A percentile compares a stretch with the other conserved stretches of the same genome.
Conservation (phyloP, 2,113 vertebrate species). For the Passer domesticus region DNA sequence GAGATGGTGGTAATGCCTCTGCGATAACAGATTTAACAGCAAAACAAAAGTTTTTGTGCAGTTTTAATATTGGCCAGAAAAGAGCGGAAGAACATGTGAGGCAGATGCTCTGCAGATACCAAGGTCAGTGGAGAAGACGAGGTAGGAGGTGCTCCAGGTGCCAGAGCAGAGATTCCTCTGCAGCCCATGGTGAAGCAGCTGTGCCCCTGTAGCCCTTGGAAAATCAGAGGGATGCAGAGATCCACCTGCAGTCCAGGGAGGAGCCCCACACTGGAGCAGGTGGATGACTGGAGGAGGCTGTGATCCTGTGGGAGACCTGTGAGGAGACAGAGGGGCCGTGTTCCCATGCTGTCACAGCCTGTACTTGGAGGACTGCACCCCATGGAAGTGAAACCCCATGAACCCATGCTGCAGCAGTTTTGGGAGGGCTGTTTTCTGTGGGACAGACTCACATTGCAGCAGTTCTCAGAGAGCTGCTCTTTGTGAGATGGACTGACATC, state of each 20-base stretch:
- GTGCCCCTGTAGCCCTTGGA: not conserved
- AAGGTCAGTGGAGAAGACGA: not conserved
- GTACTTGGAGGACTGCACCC: not conserved
- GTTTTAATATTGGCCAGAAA: not conserved
- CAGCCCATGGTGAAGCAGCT: not conserved
- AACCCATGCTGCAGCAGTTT: not conserved
- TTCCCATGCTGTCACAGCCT: no score
- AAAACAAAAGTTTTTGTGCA: not conserved
- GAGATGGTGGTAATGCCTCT: not conserved
- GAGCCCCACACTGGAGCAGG: not conserved
- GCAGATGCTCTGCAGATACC: not conserved
- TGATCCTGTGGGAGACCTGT: not conserved
- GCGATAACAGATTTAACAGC: not conserved
- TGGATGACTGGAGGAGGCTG: not conserved
- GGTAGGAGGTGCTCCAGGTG: not conserved
- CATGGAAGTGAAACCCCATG: no score
- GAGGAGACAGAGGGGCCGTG: no score
- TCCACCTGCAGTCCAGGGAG: not conserved
- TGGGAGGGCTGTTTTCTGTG: not conserved
- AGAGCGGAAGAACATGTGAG: not conserved
- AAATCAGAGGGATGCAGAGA: not conserved
- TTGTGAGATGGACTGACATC: rapidly evolving
- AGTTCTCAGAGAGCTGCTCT: not conserved
- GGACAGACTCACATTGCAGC: not conserved
- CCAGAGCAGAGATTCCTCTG: not conserved